phyloP scores from a whole-genome alignment of 2,113 vertebrate genomes.

The Apteryx owenii region DNA sequence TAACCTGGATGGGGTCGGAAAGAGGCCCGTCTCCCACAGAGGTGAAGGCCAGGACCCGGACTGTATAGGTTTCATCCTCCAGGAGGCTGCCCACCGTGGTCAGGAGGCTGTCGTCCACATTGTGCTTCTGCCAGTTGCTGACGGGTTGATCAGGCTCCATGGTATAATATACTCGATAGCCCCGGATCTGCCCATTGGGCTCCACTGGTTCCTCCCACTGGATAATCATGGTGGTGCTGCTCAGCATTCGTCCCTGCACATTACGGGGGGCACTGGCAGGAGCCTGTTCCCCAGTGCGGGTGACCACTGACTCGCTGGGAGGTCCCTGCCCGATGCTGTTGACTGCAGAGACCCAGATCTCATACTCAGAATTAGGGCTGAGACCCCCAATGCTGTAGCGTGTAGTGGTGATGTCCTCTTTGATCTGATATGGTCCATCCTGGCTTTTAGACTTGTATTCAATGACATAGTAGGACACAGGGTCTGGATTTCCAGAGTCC shows the following conservation, averaged over 20 bases:
- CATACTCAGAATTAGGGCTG: slow-evolving; percentile 97
- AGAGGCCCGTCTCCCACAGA: slow-evolving; percentile 97
- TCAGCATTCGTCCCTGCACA: slow-evolving; percentile 93
- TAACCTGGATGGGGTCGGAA: slow-evolving; percentile 95
- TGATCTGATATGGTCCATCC: slow-evolving; percentile 93
- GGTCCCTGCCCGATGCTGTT: slow-evolving; percentile 98
- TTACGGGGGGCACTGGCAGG: slow-evolving; percentile 94
- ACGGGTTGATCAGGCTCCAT: slow-evolving; percentile 92
- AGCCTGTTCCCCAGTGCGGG: slow-evolving; percentile 94
- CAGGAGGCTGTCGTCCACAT: slow-evolving; percentile 94
- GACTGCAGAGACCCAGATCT: slow-evolving; percentile 94
- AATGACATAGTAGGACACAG: slow-evolving; percentile 94
- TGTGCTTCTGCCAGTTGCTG: slow-evolving; percentile 95
- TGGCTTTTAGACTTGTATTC: slow-evolving; percentile 95
- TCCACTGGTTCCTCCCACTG: slow-evolving; percentile 98
- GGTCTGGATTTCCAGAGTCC: slow-evolving; percentile 98
- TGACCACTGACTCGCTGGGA: slow-evolving; percentile 93
- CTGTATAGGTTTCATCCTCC: slow-evolving; percentile 92
- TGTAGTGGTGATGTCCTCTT: slow-evolving; percentile 97
- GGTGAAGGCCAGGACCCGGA: slow-evolving; percentile 95
- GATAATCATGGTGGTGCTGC: slow-evolving; percentile 94
- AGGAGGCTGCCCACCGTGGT: slow-evolving; percentile 93
- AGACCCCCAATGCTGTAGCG: slow-evolving; percentile 98
- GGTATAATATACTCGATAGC: slow-evolving; percentile 95
- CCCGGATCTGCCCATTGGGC: slow-evolving; percentile 95